Evolutionary conservation across 2,797 vertebrate genomes (phyloP), one percentile per base, ranked within the genome.

Genomic region (Syngnathus acus): DNA sequence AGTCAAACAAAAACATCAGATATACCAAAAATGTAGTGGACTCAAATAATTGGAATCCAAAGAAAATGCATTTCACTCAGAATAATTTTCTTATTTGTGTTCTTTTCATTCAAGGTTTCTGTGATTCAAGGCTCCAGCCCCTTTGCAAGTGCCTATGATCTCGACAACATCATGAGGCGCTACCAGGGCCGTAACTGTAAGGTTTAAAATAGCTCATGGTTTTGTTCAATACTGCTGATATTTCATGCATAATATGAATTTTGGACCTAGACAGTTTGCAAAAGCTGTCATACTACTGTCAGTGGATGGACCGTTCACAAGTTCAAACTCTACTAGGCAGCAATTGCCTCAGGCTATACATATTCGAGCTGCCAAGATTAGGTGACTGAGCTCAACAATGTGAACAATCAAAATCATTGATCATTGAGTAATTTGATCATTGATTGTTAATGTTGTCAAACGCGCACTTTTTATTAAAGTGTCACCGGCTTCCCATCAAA

Each of bases 171-270:
- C 26, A 75, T 96, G 43, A 88, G 89, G 26, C 80, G 89, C 1
- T 98, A 98, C 72, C 89, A 92, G 83, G 86, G 93, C 4, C 94
- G 96, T 86, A 98, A 98, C 45, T 74, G 97, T 98, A 83, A 93
- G 94, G 82, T 32, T 3, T 59, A 53, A 43, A 8, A 40, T 1
- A 17, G 2, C 51, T 62, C 10, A 10, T 5, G 10, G 5, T 62
- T 16, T 51, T n/a, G 38, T 40, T 62, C 21, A 1, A 42, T 32
- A 58, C 17, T 58, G 32, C 13, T 58, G 57, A 32, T 32, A 32
- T 58, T 39, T 58, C 1, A 38, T 58, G 32, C 13, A 38, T 19
- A 58, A 58, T 4, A 58, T 19, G 6, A 37, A 57, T 57, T 16
- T 38, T 38, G 57, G 8, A 38, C 4, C 21, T 26, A n/a, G 47